These are phyloP conservation scores for Aleiodes leptofemur DNA, from an alignment of 2,888 invertebrate genomes.

Conservation along the genomic window DNA sequence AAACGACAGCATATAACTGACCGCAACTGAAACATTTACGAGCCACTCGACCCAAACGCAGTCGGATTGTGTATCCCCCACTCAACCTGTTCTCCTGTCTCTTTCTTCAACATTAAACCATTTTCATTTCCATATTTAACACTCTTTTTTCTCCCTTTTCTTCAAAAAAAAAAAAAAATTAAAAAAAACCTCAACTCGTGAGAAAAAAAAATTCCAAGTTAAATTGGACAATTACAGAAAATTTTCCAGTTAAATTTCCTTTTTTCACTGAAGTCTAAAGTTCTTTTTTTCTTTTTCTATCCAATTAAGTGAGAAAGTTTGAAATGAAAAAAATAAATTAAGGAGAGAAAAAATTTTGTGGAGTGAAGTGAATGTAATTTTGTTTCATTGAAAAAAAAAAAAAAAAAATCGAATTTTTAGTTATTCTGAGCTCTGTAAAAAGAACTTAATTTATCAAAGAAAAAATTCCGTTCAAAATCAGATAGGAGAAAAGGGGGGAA, in stretches of 20 bases:
- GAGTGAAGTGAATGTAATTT: neutral
- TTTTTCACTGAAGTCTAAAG: too few species aligned
- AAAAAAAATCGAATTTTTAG: too few species aligned
- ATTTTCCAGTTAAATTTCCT: too few species aligned
- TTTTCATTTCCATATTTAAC: neutral
- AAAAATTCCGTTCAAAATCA: neutral
- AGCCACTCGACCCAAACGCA: slow-evolving; percentile 29
- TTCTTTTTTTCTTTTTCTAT: too few species aligned
- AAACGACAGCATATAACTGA: slow-evolving; percentile 54
- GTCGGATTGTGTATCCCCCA: slow-evolving; percentile 1
- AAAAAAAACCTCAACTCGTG: too few species aligned
- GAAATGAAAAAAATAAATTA: slow-evolving; percentile 12
- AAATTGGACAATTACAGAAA: too few species aligned
- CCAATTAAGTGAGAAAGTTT: neutral
- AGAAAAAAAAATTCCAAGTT: too few species aligned
- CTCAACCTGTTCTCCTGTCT: neutral
- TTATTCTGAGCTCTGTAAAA: too few species aligned
- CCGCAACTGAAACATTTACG: slow-evolving; percentile 42
- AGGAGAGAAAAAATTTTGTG: neutral
- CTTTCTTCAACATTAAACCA: neutral
- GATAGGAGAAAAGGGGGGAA: neutral
- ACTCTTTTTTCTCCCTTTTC: too few species aligned
- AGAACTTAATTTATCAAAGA: slow-evolving; percentile 11
- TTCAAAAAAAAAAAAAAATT: too few species aligned
- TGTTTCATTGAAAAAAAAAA: too few species aligned